phyloP scores from a whole-genome alignment of 1,140 invertebrate species.

The Thereuonema tuberculata region DNA sequence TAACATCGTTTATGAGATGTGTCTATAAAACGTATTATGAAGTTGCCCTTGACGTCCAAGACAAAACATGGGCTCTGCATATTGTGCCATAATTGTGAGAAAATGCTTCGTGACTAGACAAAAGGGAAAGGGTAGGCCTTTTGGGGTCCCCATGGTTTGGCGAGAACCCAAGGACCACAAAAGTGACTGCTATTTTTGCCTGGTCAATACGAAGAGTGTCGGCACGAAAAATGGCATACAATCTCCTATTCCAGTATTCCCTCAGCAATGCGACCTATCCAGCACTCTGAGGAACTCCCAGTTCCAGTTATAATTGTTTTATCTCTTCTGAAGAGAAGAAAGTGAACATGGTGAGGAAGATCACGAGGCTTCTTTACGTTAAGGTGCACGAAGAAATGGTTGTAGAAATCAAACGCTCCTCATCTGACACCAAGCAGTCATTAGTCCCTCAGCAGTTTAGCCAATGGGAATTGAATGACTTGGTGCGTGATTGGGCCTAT shows the following conservation, averaged over 20 bases:
- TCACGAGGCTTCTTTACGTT: not conserved
- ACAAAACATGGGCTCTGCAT: too few species aligned
- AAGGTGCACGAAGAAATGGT: too few species aligned
- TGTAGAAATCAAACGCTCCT: not conserved
- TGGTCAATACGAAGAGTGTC: too few species aligned
- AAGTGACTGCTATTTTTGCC: too few species aligned
- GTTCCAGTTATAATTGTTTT: not conserved
- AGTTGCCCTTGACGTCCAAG: too few species aligned
- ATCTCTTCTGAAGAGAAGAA: not conserved
- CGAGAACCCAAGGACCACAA: too few species aligned
- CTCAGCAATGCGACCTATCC: not conserved
- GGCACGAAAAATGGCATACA: not conserved
- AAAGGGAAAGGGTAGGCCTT: too few species aligned
- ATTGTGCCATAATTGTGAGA: too few species aligned
- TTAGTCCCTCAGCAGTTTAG: not conserved
- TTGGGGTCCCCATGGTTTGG: too few species aligned
- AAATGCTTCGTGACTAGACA: too few species aligned
- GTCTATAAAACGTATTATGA: too few species aligned
- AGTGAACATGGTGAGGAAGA: not conserved
- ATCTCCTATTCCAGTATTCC: not conserved
- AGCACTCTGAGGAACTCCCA: not conserved
- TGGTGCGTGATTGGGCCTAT: not conserved
- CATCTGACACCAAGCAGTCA: not conserved
- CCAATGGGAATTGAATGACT: not conserved
- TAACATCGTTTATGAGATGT: too few species aligned